A percentile compares a stretch with the other conserved stretches of the same genome.
phyloP scores from a whole-genome alignment of 2,113 vertebrate species.

The Tupaia chinensis region DNA sequence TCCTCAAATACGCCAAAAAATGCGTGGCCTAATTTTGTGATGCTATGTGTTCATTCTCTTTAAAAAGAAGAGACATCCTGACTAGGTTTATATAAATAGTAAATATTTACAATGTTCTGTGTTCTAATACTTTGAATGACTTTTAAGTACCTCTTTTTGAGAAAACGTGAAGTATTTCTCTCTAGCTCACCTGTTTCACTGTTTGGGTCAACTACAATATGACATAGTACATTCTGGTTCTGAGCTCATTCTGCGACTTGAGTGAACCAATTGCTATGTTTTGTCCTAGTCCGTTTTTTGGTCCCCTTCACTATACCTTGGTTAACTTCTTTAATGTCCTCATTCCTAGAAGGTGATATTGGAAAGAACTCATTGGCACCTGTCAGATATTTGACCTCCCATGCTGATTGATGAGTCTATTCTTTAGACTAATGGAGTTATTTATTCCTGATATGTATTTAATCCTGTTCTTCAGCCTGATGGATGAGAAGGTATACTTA shows the following conservation, averaged over 20 bases:
- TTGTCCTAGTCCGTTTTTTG: not conserved
- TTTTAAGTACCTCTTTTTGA: conserved; percentile 47
- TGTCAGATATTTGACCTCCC: conserved; percentile 72
- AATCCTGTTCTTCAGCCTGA: conserved; percentile 63
- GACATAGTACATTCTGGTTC: not conserved
- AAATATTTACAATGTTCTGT: conserved; percentile 26
- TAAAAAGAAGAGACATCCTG: not conserved
- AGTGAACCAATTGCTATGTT: not conserved
- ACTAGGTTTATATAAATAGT: not conserved
- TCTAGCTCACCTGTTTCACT: conserved; percentile 35
- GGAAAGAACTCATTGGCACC: conserved; percentile 63
- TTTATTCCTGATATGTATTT: conserved; percentile 68
- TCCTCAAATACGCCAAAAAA: not conserved
- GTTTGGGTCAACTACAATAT: conserved; percentile 47
- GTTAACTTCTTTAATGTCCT: conserved; percentile 22
- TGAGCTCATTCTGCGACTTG: not conserved
- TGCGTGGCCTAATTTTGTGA: not conserved
- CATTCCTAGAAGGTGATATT: conserved; percentile 69
- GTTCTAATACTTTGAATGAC: conserved; percentile 43
- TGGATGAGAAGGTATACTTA: conserved; percentile 58
- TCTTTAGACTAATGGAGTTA: conserved; percentile 70
- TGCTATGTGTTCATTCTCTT: not conserved
- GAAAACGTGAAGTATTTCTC: conserved; percentile 55
- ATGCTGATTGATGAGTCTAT: conserved; percentile 68
- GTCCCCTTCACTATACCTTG: conserved; percentile 33